Base-by-base conservation (phyloP, 2,888 invertebrate genomes). In the Polyommatus icarus region DNA sequence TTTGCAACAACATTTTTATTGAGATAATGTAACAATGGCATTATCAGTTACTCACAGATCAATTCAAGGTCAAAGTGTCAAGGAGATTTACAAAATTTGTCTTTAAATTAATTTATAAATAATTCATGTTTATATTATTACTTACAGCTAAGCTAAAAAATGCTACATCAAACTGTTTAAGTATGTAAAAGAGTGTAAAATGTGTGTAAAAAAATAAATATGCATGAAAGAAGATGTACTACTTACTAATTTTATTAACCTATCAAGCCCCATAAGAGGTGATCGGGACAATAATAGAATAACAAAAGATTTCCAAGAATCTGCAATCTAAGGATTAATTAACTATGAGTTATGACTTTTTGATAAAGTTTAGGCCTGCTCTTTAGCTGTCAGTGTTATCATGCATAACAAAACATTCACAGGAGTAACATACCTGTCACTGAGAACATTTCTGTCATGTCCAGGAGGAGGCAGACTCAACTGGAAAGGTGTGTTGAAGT, bases 401-500 rank as follows among this genome's bases (percentile, higher is more conserved):
- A n/a, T n/a, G 46, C 46, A 46, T 46, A 46, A 15, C 54, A 54
- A 54, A 54, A 46, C 40, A 40, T 40, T 50, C 5, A 50, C 15
- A 54, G 12, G 15, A 50, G 3, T 15, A 50, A 54, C 54, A 36
- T 59, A 97, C 97, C 97, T 97, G 90, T 99, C 99, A 89, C 98
- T 98, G 29, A 98, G 96, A 80, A 98, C 98, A 86, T 97, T 96
- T 80, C 96, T 96, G 82, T 97, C 97, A 83, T 97, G 97, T 18
- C 97, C 97, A 1, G 98, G 98, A 32, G 99, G 99, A 59, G 99
- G 98, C 84, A 99, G 94, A 76, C 99, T 98, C 82, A 99, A 95
- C 92, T 99, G 99, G 95, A 98, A 99, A 4, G 99, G 99, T 61
- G 99, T 99, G 94, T 99, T 99, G 92, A 99, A 99, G 93, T 99